These are phyloP conservation scores for Anolis sagrei DNA, from an alignment of 2,113 vertebrate species.

Conservation along the genomic window DNA sequence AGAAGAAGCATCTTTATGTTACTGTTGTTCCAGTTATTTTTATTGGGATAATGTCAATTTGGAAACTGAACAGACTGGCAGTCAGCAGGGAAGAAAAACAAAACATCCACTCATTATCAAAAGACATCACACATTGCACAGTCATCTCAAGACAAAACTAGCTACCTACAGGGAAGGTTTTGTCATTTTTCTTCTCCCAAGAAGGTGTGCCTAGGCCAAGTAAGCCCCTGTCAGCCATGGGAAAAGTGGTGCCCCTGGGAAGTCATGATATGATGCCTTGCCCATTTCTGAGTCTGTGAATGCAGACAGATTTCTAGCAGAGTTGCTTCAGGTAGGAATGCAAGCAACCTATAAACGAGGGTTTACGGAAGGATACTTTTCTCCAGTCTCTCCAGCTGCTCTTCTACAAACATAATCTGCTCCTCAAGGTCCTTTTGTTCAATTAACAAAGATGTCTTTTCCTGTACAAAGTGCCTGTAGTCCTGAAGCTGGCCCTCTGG, in stretches of 20 bases:
- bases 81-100: constrained; percentile 18
- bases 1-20: constrained; percentile 39
- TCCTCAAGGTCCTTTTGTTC: constrained; percentile 92
- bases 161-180: neutral
- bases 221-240: neutral
- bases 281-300: neutral
- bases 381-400: constrained; percentile 85
- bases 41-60: constrained; percentile 55
- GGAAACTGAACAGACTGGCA: constrained; percentile 58
- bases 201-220: neutral
- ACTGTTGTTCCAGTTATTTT: constrained; percentile 12
- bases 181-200: neutral
- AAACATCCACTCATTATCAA: neutral
- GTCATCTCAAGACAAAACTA: constrained; percentile 11
- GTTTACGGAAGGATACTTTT: constrained; percentile 66
- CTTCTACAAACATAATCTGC: constrained; percentile 82
- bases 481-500: constrained; percentile 78
- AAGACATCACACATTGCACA: constrained; percentile 39
- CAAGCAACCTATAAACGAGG: fast-evolving
- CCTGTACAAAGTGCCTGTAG: constrained; percentile 84
- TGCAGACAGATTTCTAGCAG: constrained; percentile 26
- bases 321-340: fast-evolving
- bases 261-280: neutral
- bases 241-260: neutral
- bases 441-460: constrained; percentile 89